Base-by-base conservation (phyloP, 1,140 invertebrate species). In the Diorhabda carinulata region DNA sequence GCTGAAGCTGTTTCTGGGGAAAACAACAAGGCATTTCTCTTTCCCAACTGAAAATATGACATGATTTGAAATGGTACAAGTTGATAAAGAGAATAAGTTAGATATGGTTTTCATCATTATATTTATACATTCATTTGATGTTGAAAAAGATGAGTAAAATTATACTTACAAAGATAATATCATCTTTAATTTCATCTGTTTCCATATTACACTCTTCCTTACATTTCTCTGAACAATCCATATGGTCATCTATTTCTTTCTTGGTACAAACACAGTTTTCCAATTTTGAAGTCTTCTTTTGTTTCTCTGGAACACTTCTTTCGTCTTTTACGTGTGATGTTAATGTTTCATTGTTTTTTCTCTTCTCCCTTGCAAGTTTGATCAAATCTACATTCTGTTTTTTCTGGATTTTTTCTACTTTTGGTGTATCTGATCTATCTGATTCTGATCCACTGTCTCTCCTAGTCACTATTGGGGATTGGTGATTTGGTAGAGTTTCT, bases 11-110 rank as follows among this genome's bases (percentile, higher is more conserved):
- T 82, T 72, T 88, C 87, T 70, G 88, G 84, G 61, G 89, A 87
- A 76, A 90, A 93, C 43, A 88, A 78, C 61, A 92, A 81, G 2
- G 90, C 90, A 75, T 90, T 88, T 72, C 90, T 85, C 9, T 87
- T 85, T 2, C 89, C 90, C 66, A 92, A 78, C 72, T 75, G 45
- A 63, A 68, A 52, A 52, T 52, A 52, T n/a, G 2, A 52, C n/a
- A 8, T 52, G 25, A 25, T 25, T 25, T 25, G 25, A 25, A 25
- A 25, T 25, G 25, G 25, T 25, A 25, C 25, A 25, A 25, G 25
- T 25, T 1, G 25, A 25, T 25, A 25, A 25, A 25, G 25, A 25
- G 25, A 25, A 25, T 25, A 25, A 25, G 25, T 25, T 25, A 25
- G 25, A 25, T 25, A 25, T 25, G 0, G 25, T 25, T 25, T 25